These are phyloP conservation scores for Aphaenogaster floridana DNA, from an alignment of 1,140 invertebrate species.

Conservation along the genomic window DNA sequence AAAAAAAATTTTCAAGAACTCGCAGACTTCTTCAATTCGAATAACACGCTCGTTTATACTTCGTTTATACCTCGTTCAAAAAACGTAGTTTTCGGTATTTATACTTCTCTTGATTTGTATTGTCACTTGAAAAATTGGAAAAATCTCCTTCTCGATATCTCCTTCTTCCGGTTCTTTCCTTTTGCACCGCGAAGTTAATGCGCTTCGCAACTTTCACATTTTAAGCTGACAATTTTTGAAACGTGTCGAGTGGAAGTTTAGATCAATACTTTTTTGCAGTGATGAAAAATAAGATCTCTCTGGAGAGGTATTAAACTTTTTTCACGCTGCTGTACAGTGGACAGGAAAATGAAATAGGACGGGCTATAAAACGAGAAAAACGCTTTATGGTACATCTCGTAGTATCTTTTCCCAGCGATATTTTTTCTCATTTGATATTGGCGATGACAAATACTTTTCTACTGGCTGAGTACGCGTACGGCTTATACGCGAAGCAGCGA, in stretches of 20 bases:
- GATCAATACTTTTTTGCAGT: conserved; percentile 58
- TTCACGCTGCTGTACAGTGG: conserved; percentile 24
- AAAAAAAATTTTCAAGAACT: not conserved
- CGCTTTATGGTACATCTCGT: conserved; percentile 47
- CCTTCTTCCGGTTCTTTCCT: not conserved
- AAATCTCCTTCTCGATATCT: not conserved
- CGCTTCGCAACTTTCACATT: conserved; percentile 46
- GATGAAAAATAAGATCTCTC: conserved; percentile 64
- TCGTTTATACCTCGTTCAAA: not conserved
- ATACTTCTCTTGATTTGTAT: not conserved
- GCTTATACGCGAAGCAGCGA: not conserved
- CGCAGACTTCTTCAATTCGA: not conserved
- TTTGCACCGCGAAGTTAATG: conserved; percentile 40
- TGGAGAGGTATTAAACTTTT: conserved; percentile 58
- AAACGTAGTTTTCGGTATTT: not conserved
- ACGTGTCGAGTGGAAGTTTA: conserved; percentile 45
- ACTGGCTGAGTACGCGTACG: not conserved
- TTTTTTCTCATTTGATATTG: conserved; percentile 59
- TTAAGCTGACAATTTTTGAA: conserved; percentile 60
- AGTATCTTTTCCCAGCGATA: conserved; percentile 38
- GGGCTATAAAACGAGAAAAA: conserved; percentile 49
- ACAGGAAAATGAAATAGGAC: conserved; percentile 50
- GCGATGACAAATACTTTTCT: conserved; percentile 37
- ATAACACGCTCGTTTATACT: conserved; percentile 19
- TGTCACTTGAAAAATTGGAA: conserved; percentile 9